Percentiles rank a stretch among this genome's conserved stretches.
These are phyloP conservation scores for Drosophila repleta DNA, from an alignment of 1,140 invertebrate genomes.

Conservation along the genomic window DNA sequence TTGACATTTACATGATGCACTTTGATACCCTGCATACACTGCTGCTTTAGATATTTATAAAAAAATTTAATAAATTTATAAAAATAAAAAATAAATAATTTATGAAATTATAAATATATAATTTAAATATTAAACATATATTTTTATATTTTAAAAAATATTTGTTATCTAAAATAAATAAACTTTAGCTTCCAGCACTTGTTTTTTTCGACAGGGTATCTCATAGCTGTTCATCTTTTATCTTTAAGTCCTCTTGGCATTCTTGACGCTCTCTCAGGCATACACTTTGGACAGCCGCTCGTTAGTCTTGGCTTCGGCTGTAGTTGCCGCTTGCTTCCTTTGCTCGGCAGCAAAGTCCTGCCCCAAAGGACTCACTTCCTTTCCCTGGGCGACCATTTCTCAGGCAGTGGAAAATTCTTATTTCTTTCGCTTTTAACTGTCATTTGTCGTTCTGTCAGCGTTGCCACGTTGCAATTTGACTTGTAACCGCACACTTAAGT, in stretches of 20 bases:
- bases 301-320: conserved; percentile 37
- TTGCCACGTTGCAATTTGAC: conserved; percentile 67
- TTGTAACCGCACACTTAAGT: conserved; percentile 73
- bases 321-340: conserved; percentile 8
- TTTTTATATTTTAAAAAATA: too few species aligned
- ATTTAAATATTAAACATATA: too few species aligned
- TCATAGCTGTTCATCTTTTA: neutral
- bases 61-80: too few species aligned
- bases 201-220: neutral
- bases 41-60: too few species aligned
- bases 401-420: conserved; percentile 32
- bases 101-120: too few species aligned
- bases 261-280: conserved; percentile 21
- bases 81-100: too few species aligned
- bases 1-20: too few species aligned
- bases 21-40: too few species aligned
- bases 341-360: conserved; percentile 9
- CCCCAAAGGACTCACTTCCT: conserved; percentile 22
- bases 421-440: conserved; percentile 50
- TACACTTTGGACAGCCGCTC: conserved; percentile 34
- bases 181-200: too few species aligned
- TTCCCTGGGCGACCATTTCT: conserved; percentile 23
- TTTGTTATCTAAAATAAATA: too few species aligned
- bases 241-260: neutral
- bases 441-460: conserved; percentile 74